Evolutionary conservation across 2,113 vertebrate genomes (phyloP).

Genomic region (Oreochromis tanganicae): DNA sequence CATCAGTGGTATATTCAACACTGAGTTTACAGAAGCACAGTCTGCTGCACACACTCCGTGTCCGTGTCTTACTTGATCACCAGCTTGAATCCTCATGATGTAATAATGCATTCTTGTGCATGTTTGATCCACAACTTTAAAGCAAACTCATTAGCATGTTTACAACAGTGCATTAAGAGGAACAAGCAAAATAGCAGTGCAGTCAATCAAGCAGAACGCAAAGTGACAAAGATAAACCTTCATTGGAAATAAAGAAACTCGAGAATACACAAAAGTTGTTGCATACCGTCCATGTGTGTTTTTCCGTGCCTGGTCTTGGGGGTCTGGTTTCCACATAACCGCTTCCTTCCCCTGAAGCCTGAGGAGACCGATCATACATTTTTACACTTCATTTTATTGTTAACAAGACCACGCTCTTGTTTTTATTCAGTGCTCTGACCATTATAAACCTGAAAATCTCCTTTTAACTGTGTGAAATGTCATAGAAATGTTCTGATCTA

Average conservation of each 20-base stretch:
- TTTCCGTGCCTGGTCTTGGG: background rate
- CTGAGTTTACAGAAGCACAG: background rate
- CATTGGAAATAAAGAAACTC: background rate
- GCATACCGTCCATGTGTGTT: slow-evolving; percentile 37
- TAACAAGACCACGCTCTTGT: background rate
- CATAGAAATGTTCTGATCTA: background rate
- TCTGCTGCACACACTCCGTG: background rate
- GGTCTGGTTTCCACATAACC: slow-evolving; percentile 10
- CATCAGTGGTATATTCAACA: background rate
- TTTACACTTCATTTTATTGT: background rate
- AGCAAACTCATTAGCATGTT: background rate
- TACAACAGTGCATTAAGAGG: background rate
- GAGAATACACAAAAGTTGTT: background rate
- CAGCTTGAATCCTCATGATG: background rate
- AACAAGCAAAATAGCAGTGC: background rate
- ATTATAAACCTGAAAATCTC: background rate
- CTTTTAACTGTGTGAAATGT: background rate
- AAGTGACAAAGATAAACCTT: background rate
- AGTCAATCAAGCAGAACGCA: background rate
- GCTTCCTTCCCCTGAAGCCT: slow-evolving; percentile 67
- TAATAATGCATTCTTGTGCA: background rate
- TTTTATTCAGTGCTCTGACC: background rate
- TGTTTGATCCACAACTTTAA: background rate
- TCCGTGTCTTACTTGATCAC: background rate
- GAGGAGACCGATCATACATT: background rate